Percentiles rank a stretch among this genome's conserved stretches.
Conservation (phyloP, 2,113 vertebrate species). For the Xiphophorus couchianus region DNA sequence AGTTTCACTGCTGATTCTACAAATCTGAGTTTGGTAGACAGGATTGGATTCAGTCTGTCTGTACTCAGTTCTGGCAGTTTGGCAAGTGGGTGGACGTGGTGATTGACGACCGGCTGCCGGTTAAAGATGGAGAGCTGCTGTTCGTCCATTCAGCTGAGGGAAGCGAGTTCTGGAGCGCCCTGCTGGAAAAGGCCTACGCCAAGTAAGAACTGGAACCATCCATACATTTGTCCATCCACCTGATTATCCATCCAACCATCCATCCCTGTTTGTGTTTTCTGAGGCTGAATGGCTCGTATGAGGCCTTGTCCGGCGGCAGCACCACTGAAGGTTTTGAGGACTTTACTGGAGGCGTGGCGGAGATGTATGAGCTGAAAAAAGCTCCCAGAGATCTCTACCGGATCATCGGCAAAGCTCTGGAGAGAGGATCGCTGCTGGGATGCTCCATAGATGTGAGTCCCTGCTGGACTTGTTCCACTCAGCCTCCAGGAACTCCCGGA, state of each 20-base stretch:
- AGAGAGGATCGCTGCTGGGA: conserved; percentile 87
- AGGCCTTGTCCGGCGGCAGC: conserved; percentile 87
- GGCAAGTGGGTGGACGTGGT: conserved; percentile 81
- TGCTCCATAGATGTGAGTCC: conserved; percentile 86
- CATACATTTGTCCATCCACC: no score
- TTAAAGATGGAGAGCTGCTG: conserved; percentile 74
- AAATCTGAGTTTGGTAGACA: no score
- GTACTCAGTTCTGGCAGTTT: conserved; percentile 78
- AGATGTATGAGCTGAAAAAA: conserved; percentile 84
- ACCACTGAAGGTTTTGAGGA: conserved; percentile 92
- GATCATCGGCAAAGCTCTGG: conserved; percentile 84
- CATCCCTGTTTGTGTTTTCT: background rate
- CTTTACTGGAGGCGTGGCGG: conserved; percentile 87
- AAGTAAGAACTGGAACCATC: conserved; percentile 63
- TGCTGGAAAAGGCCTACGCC: conserved; percentile 74
- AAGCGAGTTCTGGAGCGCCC: conserved; percentile 76
- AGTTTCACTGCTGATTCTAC: background rate
- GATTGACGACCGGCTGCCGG: conserved; percentile 75
- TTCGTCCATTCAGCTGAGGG: conserved; percentile 77
- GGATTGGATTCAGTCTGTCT: background rate
- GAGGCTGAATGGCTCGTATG: conserved; percentile 88
- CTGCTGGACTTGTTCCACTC: background rate
- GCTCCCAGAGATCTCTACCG: conserved; percentile 80
- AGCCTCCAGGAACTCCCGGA: no score
- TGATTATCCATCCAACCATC: no score